phyloP scores from a whole-genome alignment of 2,113 vertebrate genomes.

The Halcyon malimbica region DNA sequence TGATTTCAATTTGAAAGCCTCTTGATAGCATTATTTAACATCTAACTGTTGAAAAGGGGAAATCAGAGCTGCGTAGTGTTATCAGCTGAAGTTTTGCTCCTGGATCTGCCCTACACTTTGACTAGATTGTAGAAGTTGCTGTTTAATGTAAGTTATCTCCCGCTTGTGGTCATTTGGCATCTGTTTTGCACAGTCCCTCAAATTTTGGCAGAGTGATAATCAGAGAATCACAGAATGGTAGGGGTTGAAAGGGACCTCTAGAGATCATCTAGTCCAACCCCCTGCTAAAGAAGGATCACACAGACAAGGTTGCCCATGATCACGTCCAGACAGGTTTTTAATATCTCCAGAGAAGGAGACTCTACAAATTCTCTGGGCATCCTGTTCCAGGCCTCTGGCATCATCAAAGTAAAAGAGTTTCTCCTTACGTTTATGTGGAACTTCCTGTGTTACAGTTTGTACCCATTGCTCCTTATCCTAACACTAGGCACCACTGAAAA shows the following conservation, averaged over 20 bases:
- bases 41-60: not conserved
- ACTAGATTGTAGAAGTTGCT: not conserved
- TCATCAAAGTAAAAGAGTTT: not conserved
- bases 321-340: not conserved
- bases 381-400: not conserved
- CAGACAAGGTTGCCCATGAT: no score
- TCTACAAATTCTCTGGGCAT: not conserved
- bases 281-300: no score
- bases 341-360: not conserved
- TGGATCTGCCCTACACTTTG: not conserved
- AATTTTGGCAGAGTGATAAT: not conserved
- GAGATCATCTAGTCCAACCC: not conserved
- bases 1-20: constrained; percentile 52
- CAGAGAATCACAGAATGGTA: not conserved
- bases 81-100: not conserved
- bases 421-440: not conserved
- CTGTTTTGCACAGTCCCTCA: not conserved
- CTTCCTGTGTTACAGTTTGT: not conserved
- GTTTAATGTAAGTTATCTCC: not conserved
- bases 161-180: not conserved
- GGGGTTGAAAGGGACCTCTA: not conserved
- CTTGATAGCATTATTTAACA: not conserved
- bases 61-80: not conserved
- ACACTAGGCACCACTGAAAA: not conserved
- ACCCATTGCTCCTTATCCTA: not conserved